Evolutionary conservation across 2,888 invertebrate genomes (phyloP), one percentile per base, ranked within the genome.

Genomic region (Luperina nickerlii): DNA sequence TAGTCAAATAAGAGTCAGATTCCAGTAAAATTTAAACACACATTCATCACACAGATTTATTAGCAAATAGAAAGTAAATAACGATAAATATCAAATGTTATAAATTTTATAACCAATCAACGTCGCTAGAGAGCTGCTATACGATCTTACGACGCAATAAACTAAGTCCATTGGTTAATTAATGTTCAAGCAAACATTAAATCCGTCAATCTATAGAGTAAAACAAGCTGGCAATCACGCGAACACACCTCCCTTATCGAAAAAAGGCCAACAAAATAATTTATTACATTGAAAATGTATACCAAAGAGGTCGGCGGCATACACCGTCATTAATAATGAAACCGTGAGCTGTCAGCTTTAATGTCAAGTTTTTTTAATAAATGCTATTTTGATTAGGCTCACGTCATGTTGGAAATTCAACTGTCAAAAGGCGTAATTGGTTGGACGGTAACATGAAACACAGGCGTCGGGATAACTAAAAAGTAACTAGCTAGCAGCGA

Each of bases 351-450:
- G 97, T 96, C 97, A 95, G 95, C 94, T 94, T 94, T 96, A 95
- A 96, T 95, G 95, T 95, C 94, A 94, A 94, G 94, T 94, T 96
- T 96, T 96, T 96, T 95, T 94, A 94, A 96, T 96, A 96, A 97
- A 97, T 95, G 96, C 94, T 97, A 96, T 97, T 97, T 97, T 97
- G 97, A 97, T 97, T 97, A 97, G 97, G 97, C 97, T 97, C 96
- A 96, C 96, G 97, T 97, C 97, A 96, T 96, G 96, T 97, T 95
- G 94, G 95, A 96, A 96, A 96, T 96, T 97, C 95, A 97, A 95
- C 97, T 97, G 97, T 97, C 97, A 96, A 94, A 96, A 96, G 78
- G 92, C 95, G 94, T 97, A 97, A 97, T 97, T 97, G 97, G 97
- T 96, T 95, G 93, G 94, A 88, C 90, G 91, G 94, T 93, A 94